Percentiles rank a stretch among this genome's conserved stretches.
Evolutionary conservation across 2,797 vertebrate genomes (phyloP).

Genomic region (Gobio occitaniae): DNA sequence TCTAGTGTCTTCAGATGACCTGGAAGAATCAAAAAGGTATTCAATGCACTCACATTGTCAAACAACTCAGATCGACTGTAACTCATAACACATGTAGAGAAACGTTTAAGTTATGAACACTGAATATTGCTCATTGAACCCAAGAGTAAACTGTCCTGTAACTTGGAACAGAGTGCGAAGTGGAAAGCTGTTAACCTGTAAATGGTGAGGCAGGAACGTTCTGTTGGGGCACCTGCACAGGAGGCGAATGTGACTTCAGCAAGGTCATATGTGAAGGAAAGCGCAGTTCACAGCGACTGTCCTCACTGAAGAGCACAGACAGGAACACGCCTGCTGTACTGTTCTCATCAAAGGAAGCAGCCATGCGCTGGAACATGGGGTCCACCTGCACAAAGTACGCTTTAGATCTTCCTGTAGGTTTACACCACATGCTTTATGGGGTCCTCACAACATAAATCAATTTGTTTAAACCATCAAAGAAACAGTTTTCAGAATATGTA

Average conservation of each 20-base stretch:
- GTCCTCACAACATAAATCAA: not conserved
- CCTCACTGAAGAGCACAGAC: constrained; percentile 80
- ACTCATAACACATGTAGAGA: not conserved
- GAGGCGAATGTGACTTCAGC: constrained; percentile 76
- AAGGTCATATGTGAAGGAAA: constrained; percentile 83
- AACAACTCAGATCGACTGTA: not conserved
- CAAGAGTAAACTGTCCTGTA: not conserved
- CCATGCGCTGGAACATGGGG: constrained; percentile 91
- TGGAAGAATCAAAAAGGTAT: constrained; percentile 52
- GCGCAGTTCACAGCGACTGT: constrained; percentile 83
- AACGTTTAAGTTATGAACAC: not conserved
- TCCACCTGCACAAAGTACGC: constrained; percentile 79
- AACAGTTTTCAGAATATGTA: not conserved
- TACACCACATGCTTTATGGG: not conserved
- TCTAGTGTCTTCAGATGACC: constrained; percentile 80
- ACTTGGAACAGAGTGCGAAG: not conserved
- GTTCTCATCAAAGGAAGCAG: constrained; percentile 90
- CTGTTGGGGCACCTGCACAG: constrained; percentile 69
- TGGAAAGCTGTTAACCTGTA: constrained; percentile 72
- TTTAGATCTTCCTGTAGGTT: not conserved
- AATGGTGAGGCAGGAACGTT: constrained; percentile 75
- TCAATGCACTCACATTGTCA: not conserved
- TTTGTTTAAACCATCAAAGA: not conserved
- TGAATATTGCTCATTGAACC: not conserved
- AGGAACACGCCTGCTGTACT: constrained; percentile 90